Percentiles rank a stretch among this genome's conserved stretches.
These are phyloP conservation scores for Meloidogyne floridensis DNA, from an alignment of 1,140 invertebrate genomes.

Conservation along the genomic window DNA sequence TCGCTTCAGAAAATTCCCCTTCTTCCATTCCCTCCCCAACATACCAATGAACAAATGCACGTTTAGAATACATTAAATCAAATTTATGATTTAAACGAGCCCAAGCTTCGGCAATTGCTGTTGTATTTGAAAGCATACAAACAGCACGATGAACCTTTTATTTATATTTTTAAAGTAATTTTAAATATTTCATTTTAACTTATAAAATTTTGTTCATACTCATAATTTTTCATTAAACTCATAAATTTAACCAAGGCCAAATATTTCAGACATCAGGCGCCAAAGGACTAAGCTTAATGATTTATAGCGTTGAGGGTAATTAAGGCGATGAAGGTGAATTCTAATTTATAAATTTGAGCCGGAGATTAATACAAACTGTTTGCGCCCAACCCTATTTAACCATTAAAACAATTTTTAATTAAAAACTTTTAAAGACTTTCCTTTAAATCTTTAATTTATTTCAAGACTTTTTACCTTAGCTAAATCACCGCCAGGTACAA, in stretches of 20 bases:
- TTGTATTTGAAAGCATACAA: slow-evolving; percentile 81
- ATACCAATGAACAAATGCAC: slow-evolving; percentile 81
- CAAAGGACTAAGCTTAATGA: too few species aligned
- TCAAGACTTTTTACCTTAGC: slow-evolving; percentile 47
- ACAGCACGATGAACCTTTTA: slow-evolving; percentile 67
- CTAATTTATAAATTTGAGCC: too few species aligned
- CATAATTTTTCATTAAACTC: too few species aligned
- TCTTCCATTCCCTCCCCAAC: slow-evolving; percentile 84
- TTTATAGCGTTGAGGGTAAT: too few species aligned
- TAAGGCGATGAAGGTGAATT: too few species aligned
- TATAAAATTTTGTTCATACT: too few species aligned
- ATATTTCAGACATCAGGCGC: too few species aligned
- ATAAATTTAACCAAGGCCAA: too few species aligned
- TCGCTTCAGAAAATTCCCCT: slow-evolving; percentile 81
- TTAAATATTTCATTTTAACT: slow-evolving; percentile 5
- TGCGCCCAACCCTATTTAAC: too few species aligned
- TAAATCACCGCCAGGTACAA: slow-evolving; percentile 64
- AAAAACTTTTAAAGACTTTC: background rate
- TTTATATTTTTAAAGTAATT: slow-evolving; percentile 5
- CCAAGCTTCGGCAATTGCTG: slow-evolving; percentile 76
- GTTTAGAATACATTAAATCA: slow-evolving; percentile 75
- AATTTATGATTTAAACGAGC: slow-evolving; percentile 74
- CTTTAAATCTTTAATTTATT: background rate
- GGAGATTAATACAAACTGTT: too few species aligned
- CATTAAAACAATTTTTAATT: slow-evolving; percentile 9